Percentiles rank a stretch among this genome's conserved stretches.
phyloP scores from a whole-genome alignment of 2,113 vertebrate genomes.

The Eubucco bourcierii region DNA sequence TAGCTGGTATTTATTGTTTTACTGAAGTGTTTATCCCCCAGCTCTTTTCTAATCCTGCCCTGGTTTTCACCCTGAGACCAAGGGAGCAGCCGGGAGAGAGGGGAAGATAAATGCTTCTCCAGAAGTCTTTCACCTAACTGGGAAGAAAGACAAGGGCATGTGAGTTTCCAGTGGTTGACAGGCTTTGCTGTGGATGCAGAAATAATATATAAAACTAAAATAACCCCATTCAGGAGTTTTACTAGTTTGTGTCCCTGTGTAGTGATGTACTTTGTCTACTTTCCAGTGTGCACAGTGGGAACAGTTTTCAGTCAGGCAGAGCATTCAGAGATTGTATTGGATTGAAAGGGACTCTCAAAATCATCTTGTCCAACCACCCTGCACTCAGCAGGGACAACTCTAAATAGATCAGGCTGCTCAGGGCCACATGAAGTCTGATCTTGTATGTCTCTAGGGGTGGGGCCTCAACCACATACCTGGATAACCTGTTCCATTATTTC shows the following conservation, averaged over 20 bases:
- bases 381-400: too few species aligned
- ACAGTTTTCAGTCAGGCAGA: background rate
- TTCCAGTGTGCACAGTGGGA: background rate
- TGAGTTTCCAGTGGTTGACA: rapidly evolving
- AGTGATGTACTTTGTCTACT: background rate
- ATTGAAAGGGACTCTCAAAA: too few species aligned
- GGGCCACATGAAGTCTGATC: too few species aligned
- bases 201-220: background rate
- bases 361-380: too few species aligned
- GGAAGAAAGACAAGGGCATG: background rate
- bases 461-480: too few species aligned
- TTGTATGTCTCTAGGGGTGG: too few species aligned
- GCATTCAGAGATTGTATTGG: rapidly evolving
- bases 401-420: too few species aligned
- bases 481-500: too few species aligned
- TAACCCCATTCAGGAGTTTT: background rate
- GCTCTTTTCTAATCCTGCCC: slow-evolving; percentile 29
- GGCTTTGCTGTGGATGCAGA: background rate
- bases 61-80: slow-evolving; percentile 26
- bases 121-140: background rate
- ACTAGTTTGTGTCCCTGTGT: rapidly evolving
- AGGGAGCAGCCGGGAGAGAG: background rate
- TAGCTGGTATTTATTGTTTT: slow-evolving; percentile 58
- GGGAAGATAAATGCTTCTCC: background rate
- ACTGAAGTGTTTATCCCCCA: slow-evolving; percentile 13